Conservation (phyloP, 2,888 invertebrate species). For the Urechis unicinctus region DNA sequence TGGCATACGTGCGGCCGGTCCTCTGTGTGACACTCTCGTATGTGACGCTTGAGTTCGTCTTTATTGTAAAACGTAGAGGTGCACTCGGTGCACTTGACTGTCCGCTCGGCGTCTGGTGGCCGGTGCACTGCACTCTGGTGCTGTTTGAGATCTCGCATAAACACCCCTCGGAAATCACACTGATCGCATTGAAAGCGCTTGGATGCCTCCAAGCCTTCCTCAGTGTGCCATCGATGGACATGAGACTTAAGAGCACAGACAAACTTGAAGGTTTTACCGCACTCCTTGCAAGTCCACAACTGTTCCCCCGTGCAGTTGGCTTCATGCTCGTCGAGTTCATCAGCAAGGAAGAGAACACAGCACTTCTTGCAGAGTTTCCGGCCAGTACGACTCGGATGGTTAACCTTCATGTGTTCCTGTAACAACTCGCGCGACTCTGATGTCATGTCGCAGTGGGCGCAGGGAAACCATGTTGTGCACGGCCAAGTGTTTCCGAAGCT, state of each 20-base stretch:
- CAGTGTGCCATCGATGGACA: conserved; percentile 6
- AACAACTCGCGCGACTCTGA: conserved; percentile 30
- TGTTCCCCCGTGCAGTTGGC: conserved; percentile 36
- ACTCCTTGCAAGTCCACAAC: conserved; percentile 38
- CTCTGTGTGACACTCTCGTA: conserved; percentile 29
- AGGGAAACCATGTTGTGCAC: conserved; percentile 39
- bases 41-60: conserved; percentile 36
- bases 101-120: background rate
- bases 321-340: conserved; percentile 35
- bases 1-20: conserved; percentile 34
- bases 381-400: conserved; percentile 39
- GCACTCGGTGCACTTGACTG: conserved; percentile 27
- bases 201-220: background rate
- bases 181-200: background rate
- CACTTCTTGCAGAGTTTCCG: conserved; percentile 43
- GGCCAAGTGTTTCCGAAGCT: conserved; percentile 37
- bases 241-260: conserved; percentile 40
- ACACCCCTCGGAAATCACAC: background rate
- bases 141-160: background rate
- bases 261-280: conserved; percentile 44
- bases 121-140: background rate
- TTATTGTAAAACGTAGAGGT: conserved; percentile 39
- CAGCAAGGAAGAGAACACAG: conserved; percentile 20
- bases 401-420: conserved; percentile 31
- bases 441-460: conserved; percentile 36